phyloP scores from a whole-genome alignment of 2,113 vertebrate species.

The Sapayoa aenigma region DNA sequence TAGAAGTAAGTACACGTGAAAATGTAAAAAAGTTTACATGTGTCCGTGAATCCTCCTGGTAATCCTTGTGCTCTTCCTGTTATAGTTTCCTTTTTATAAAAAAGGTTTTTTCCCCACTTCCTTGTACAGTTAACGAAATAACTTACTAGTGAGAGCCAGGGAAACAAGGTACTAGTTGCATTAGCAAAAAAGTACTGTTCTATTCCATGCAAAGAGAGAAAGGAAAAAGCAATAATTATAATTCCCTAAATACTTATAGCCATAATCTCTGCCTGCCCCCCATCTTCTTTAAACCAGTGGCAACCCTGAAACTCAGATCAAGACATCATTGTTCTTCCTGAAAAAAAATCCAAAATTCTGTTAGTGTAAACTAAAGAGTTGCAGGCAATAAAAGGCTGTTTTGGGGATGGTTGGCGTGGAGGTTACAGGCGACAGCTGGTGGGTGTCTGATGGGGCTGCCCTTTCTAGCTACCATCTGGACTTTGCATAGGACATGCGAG shows the following conservation, averaged over 20 bases:
- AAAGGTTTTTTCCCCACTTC: background rate
- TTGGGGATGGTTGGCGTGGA: conserved; percentile 35
- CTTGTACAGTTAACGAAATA: background rate
- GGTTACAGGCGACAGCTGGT: conserved; percentile 61
- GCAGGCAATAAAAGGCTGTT: conserved; percentile 27
- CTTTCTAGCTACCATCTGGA: conserved; percentile 63
- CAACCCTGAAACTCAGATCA: background rate
- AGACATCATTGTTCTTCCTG: background rate
- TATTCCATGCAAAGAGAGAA: background rate
- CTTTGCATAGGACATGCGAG: conserved; percentile 37
- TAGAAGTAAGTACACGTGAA: background rate
- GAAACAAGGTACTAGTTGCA: background rate
- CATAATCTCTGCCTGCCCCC: background rate
- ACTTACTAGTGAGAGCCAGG: background rate
- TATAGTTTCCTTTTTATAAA: background rate
- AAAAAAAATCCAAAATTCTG: background rate
- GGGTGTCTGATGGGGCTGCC: conserved; percentile 64
- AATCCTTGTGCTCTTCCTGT: background rate
- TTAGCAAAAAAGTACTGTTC: background rate
- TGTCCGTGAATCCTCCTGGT: background rate
- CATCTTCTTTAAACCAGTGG: background rate
- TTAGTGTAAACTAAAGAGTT: conserved; percentile 18
- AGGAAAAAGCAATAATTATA: background rate
- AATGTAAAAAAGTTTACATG: background rate
- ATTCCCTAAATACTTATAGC: background rate